Conservation (phyloP, 2,888 invertebrate genomes). For the Pristionchus maxplancki region DNA sequence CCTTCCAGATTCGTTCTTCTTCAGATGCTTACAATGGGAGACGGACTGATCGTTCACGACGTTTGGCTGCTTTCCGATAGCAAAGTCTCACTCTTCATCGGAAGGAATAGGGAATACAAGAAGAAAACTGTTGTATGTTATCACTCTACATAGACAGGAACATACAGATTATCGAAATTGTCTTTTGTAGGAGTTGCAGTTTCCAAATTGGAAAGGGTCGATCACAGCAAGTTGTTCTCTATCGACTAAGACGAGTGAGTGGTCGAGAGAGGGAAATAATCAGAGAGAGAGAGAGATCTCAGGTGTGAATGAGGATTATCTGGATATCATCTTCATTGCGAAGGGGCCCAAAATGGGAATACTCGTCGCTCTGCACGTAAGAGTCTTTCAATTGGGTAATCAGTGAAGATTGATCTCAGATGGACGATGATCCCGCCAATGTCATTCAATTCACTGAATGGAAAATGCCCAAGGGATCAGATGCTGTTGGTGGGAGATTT, state of each 20-base stretch:
- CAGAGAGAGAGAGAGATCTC: neutral
- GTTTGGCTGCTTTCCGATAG: neutral
- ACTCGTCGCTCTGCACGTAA: neutral
- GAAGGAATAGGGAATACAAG: neutral
- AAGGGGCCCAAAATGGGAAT: neutral
- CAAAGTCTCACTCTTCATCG: neutral
- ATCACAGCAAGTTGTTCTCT: neutral
- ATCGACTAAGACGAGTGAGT: neutral
- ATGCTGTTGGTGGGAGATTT: neutral
- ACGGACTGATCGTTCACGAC: neutral
- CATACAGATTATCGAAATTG: neutral
- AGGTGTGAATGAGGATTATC: neutral
- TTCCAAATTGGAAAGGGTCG: neutral
- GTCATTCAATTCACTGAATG: neutral
- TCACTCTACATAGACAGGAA: too few species aligned
- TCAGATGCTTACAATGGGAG: neutral
- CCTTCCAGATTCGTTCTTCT: too few species aligned
- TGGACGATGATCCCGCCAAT: neutral
- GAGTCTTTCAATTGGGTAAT: neutral
- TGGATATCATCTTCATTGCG: neutral
- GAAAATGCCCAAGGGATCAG: neutral
- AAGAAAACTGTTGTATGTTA: neutral
- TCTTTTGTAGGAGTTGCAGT: neutral
- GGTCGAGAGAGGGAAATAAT: too few species aligned
- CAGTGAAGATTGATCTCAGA: neutral